phyloP scores from a whole-genome alignment of 2,888 invertebrate genomes.

The Tuta absoluta region DNA sequence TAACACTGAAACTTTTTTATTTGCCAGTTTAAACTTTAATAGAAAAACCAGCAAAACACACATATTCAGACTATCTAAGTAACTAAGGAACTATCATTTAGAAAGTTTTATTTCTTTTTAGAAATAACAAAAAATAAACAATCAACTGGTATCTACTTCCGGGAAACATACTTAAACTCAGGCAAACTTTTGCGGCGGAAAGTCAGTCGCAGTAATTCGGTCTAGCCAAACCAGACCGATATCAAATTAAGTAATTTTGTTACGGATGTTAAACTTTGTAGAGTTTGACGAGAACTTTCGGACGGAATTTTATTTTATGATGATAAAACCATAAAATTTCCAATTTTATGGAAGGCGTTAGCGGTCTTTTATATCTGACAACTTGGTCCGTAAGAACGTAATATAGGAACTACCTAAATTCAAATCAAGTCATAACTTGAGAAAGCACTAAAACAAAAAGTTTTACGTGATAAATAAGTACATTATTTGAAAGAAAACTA shows the following conservation, averaged over 20 bases:
- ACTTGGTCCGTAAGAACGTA: constrained; percentile 6
- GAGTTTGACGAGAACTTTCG: constrained; percentile 13
- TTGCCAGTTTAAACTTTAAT: too few species aligned
- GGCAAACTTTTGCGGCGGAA: neutral
- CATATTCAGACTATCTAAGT: too few species aligned
- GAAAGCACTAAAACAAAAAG: neutral
- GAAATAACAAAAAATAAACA: neutral
- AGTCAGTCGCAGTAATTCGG: neutral
- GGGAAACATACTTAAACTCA: neutral
- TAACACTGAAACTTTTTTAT: too few species aligned
- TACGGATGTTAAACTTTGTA: constrained; percentile 21
- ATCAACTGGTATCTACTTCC: too few species aligned
- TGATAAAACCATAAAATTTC: constrained; percentile 21
- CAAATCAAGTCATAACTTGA: constrained; percentile 10
- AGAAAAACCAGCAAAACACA: too few species aligned
- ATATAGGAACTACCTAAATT: constrained; percentile 5
- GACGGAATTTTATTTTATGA: constrained; percentile 19
- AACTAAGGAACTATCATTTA: too few species aligned
- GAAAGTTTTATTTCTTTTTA: too few species aligned
- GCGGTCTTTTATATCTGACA: constrained; percentile 16
- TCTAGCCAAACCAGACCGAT: constrained; percentile 1
- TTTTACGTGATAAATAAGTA: neutral
- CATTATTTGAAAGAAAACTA: neutral
- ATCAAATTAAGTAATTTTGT: constrained; percentile 18
- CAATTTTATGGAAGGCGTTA: constrained; percentile 21